Percentiles rank a stretch among this genome's conserved stretches.
Evolutionary conservation across 1,140 invertebrate genomes (phyloP).

Genomic region (Trichogramma pretiosum): DNA sequence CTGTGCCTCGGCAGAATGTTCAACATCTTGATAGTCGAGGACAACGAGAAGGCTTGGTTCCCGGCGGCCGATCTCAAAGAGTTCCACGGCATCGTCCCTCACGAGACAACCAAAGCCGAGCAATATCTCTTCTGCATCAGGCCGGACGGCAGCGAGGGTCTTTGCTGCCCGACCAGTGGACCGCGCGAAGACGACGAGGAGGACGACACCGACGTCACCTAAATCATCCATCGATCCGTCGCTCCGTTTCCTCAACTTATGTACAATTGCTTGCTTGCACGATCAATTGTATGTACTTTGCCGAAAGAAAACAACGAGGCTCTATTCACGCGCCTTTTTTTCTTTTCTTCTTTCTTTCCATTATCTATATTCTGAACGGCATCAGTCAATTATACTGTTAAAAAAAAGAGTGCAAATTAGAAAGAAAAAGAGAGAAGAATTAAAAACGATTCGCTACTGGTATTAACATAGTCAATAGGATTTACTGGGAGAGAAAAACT

Average conservation of each 20-base stretch:
- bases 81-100: constrained; percentile 75
- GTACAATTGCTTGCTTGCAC: too few species aligned
- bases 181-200: constrained; percentile 52
- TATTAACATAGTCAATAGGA: background rate
- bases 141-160: constrained; percentile 70
- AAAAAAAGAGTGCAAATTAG: too few species aligned
- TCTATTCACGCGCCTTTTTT: too few species aligned
- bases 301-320: too few species aligned
- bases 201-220: constrained; percentile 32
- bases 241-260: too few species aligned
- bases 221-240: too few species aligned
- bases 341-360: too few species aligned
- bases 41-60: constrained; percentile 87
- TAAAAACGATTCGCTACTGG: background rate
- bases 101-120: constrained; percentile 70
- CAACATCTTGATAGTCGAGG: constrained; percentile 73
- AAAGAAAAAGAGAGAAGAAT: background rate
- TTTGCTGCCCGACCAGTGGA: constrained; percentile 68
- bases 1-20: constrained; percentile 50
- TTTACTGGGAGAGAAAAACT: too few species aligned
- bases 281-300: too few species aligned
- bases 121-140: constrained; percentile 74
- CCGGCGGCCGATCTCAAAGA: constrained; percentile 79
- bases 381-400: constrained; percentile 5
- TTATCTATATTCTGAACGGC: too few species aligned